These are phyloP conservation scores for Sinocyclocheilus maitianheensis DNA, from an alignment of 2,113 vertebrate genomes.

Conservation along the genomic window DNA sequence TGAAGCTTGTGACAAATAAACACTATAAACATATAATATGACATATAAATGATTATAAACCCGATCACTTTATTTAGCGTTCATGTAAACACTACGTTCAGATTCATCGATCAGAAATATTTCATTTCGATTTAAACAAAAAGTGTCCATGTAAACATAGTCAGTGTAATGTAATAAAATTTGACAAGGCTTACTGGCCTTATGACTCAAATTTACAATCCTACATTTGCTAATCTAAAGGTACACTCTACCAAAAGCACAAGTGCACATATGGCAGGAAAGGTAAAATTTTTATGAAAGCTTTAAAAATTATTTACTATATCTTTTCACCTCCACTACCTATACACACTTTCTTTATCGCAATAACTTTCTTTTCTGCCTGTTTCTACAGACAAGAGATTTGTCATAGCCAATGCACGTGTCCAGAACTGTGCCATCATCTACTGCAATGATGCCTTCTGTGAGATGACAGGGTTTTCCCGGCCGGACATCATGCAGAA, in stretches of 20 bases:
- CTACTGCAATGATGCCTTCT: constrained; percentile 99
- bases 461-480: constrained; percentile 98
- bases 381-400: constrained; percentile 90
- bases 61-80: too few species aligned
- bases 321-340: neutral
- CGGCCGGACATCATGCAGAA: constrained; percentile 98
- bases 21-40: too few species aligned
- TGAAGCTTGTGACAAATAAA: too few species aligned
- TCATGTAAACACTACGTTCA: too few species aligned
- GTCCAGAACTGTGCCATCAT: constrained; percentile 99
- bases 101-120: neutral
- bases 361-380: neutral
- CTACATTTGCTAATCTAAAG: neutral
- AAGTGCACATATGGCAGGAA: neutral
- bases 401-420: constrained; percentile 98
- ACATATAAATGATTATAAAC: too few species aligned
- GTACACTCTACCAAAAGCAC: neutral
- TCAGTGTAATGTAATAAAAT: neutral
- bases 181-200: neutral
- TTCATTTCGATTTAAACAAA: neutral
- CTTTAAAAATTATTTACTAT: neutral
- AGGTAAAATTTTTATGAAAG: neutral
- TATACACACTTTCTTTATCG: neutral
- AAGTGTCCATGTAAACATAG: neutral
- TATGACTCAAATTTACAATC: neutral